Evolutionary conservation across 2,113 vertebrate genomes (phyloP).

Genomic region (Dromaius novaehollandiae): DNA sequence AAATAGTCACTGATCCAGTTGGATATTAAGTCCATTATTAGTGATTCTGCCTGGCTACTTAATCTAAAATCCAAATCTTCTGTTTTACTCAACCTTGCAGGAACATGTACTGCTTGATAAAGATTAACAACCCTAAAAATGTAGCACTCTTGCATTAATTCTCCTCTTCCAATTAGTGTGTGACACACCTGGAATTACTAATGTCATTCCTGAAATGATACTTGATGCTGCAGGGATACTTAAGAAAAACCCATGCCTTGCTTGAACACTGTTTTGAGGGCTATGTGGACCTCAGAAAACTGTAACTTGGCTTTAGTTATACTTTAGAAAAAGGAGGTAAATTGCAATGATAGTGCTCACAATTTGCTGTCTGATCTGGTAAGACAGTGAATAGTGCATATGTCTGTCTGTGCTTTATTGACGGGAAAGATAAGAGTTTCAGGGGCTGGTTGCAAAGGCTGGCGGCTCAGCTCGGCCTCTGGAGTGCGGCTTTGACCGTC

Average conservation of each 20-base stretch:
- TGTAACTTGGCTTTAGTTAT: background rate
- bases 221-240: background rate
- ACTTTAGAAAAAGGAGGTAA: background rate
- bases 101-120: background rate
- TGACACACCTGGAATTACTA: background rate
- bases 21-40: conserved; percentile 27
- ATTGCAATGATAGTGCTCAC: background rate
- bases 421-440: background rate
- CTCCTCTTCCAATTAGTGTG: background rate
- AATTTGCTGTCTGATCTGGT: background rate
- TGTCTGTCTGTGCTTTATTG: background rate
- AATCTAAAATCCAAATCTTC: conserved; percentile 47
- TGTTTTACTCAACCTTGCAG: background rate
- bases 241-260: background rate
- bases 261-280: background rate
- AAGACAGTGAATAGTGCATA: rapidly evolving
- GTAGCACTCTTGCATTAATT: background rate
- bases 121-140: conserved; percentile 16
- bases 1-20: background rate
- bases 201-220: background rate
- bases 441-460: background rate
- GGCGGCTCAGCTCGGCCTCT: background rate
- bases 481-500: background rate
- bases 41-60: conserved; percentile 11
- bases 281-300: background rate